A percentile compares a stretch with the other conserved stretches of the same genome.
Conservation (phyloP, 2,888 invertebrate genomes). For the Eubasilissa splendida region DNA sequence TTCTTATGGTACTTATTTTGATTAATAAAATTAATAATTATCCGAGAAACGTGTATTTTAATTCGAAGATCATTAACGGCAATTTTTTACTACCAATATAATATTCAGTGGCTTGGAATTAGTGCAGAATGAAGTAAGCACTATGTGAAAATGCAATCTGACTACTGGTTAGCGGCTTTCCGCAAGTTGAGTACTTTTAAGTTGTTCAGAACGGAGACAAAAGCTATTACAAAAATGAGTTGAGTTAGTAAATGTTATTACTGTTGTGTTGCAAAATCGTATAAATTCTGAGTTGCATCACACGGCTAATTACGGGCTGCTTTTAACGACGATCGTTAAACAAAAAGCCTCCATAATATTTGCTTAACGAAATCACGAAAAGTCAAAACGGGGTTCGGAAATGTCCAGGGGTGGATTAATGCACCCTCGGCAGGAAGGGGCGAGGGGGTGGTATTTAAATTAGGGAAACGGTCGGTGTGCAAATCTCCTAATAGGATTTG, state of each 20-base stretch:
- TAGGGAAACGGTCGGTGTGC: slow-evolving; percentile 59
- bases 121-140: too few species aligned
- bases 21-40: too few species aligned
- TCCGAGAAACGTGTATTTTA: too few species aligned
- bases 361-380: slow-evolving; percentile 58
- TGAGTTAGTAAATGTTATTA: background rate
- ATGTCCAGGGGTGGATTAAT: slow-evolving; percentile 57
- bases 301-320: slow-evolving; percentile 24
- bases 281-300: slow-evolving; percentile 9
- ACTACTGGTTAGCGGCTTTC: too few species aligned
- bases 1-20: too few species aligned
- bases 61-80: too few species aligned
- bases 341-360: slow-evolving; percentile 52
- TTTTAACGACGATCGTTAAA: slow-evolving; percentile 41
- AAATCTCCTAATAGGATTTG: slow-evolving; percentile 59
- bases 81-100: too few species aligned
- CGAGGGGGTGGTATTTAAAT: slow-evolving; percentile 56
- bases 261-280: background rate
- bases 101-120: too few species aligned
- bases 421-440: slow-evolving; percentile 44
- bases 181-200: too few species aligned
- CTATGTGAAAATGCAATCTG: too few species aligned
- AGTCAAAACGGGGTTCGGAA: slow-evolving; percentile 55
- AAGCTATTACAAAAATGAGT: background rate
- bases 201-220: background rate